Evolutionary conservation across 2,888 invertebrate species (phyloP), one percentile per base, ranked within the genome.

Genomic region (Petrophora chlorosata): DNA sequence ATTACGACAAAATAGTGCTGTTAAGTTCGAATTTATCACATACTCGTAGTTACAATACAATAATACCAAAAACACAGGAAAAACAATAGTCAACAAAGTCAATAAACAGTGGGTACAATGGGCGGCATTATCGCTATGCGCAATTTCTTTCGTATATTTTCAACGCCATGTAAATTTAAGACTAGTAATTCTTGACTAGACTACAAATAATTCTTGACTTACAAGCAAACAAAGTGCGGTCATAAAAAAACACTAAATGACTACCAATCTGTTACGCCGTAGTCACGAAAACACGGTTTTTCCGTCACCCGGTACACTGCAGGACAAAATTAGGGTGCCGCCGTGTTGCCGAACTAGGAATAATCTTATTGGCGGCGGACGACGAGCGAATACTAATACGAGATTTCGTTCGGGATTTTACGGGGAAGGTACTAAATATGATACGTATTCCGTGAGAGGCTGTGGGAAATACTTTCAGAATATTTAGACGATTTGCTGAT

Each of bases 301-400:
- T 38, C 14, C 25, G 17, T 38, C 38, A 26, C 38, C 38, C 23
- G 28, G 45, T 51, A 51, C 51, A 54, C 29, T 54, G 46, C 48
- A 51, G 51, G 53, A 49, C 48, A 57, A 49, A 57, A 54, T 57
- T 44, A 57, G 45, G 46, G 48, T 40, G 35, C 42, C 51, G 35
- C 42, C 51, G 46, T 53, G 35, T 53, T 44, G 44, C 44, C 42
- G 42, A 50, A 48, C 45, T 49, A 54, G 51, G 35, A 39, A 53
- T 32, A 38, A 57, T 57, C 51, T 53, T 54, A 46, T 57, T 54
- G 54, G 51, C 22, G 14, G 13, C n/a, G 28, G 5, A 36, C 51
- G 43, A 1, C 5, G 9, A 0, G 5, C 3, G 57, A 48, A 54
- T 57, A 57, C 57, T 54, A 51, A 57, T 53, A 26, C 26, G 5